Evolutionary conservation across 1,140 invertebrate genomes (phyloP), one percentile per base, ranked within the genome.

Genomic region (Zaprionus ghesquierei): DNA sequence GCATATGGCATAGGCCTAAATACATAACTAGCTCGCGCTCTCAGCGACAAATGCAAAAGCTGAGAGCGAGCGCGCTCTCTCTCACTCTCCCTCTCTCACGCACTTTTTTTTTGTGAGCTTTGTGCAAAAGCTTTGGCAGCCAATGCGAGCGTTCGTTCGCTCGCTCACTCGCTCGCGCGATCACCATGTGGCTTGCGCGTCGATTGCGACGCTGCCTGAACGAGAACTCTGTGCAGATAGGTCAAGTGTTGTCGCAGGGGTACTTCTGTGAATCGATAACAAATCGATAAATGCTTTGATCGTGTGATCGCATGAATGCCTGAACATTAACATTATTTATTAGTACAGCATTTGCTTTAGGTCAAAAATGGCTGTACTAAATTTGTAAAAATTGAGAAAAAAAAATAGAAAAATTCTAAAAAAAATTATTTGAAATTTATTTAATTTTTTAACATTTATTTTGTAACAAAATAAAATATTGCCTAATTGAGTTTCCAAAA

Each of bases 111-210:
- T 58, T 18, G 5, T 10, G 12, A 66, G 63, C 63, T 66, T 66
- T 65, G 6, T 10, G 61, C 60, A 31, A 18, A 44, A 63, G 61
- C 61, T 63, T 29, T 54, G 22, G 33, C 50, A 6, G 5, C n/a
- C 12, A 13, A n/a, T n/a, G n/a, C n/a, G n/a, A n/a, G 31, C 51
- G 23, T 58, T 44, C 65, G 69, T 54, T 70, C 49, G 12, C 31
- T 55, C 62, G 68, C n/a, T 59, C 44, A 20, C 53, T 35, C 66
- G 62, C 63, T 71, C 46, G n/a, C 35, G 35, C 63, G 69, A 71
- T 71, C 61, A 18, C n/a, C 61, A 38, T 41, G 61, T 29, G 51
- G 23, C 22, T 3, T 35, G 20, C 41, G 44, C 35, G 31, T 50
- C n/a, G 50, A 46, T 69, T 27, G 50, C 33, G 51, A 35, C 22